Percentiles rank a stretch among this genome's conserved stretches.
These are phyloP conservation scores for Vireo altiloquus DNA, from an alignment of 2,113 vertebrate species.

Conservation along the genomic window DNA sequence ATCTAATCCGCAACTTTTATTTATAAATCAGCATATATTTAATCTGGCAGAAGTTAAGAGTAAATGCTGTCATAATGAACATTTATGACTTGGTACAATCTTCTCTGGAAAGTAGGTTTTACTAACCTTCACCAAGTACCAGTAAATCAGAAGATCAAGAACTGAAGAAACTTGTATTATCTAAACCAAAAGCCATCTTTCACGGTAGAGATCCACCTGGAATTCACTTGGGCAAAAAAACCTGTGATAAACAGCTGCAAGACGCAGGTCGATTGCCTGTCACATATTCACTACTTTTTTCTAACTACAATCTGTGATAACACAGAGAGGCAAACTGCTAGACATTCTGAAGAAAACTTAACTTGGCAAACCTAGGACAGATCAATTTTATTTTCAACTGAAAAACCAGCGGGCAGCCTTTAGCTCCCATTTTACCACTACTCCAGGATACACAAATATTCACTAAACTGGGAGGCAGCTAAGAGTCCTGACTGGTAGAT, in stretches of 20 bases:
- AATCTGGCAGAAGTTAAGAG: slow-evolving; percentile 19
- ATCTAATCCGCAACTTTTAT: neutral
- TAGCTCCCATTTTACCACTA: neutral
- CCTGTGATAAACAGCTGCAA: neutral
- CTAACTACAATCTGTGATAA: neutral
- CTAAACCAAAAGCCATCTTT: neutral
- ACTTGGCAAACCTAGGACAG: neutral
- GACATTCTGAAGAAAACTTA: neutral
- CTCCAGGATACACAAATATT: neutral
- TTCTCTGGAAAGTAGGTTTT: neutral
- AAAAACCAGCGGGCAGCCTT: neutral
- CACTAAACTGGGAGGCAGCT: neutral
- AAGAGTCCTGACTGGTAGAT: neutral
- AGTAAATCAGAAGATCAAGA: neutral
- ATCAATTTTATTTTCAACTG: neutral
- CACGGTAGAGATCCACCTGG: neutral
- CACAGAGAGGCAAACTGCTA: neutral
- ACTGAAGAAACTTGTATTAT: neutral
- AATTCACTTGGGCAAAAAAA: neutral
- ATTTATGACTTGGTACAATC: neutral
- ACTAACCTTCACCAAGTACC: neutral
- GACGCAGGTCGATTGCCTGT: neutral
- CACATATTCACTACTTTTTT: neutral
- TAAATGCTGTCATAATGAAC: neutral
- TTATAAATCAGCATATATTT: neutral